Percentiles rank a stretch among this genome's conserved stretches.
Evolutionary conservation across 1,140 invertebrate genomes (phyloP).

Genomic region (Drosophila sechellia): DNA sequence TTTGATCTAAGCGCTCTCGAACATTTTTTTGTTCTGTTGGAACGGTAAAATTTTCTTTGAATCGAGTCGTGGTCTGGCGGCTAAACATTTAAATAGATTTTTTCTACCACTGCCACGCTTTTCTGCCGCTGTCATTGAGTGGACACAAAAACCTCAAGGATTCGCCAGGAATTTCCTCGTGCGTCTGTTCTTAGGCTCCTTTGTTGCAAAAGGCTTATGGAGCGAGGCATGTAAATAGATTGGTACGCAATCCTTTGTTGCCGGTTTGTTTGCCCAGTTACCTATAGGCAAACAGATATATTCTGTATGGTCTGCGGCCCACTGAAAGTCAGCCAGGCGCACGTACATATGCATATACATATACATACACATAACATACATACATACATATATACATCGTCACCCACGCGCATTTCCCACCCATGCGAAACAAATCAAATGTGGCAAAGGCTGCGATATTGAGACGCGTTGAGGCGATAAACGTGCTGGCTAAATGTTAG

Average conservation of each 20-base stretch:
- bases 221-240: slow-evolving; percentile 29
- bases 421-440: slow-evolving; percentile 62
- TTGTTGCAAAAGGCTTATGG: slow-evolving; percentile 22
- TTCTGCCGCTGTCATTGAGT: slow-evolving; percentile 27
- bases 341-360: background rate
- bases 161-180: background rate
- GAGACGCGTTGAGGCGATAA: slow-evolving; percentile 54
- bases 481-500: slow-evolving; percentile 66
- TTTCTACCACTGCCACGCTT: slow-evolving; percentile 12
- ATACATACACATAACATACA: background rate
- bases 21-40: slow-evolving; percentile 31
- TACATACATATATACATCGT: background rate
- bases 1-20: slow-evolving; percentile 40
- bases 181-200: background rate
- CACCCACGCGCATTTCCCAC: slow-evolving; percentile 10
- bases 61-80: slow-evolving; percentile 5
- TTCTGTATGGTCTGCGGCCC: slow-evolving; percentile 14
- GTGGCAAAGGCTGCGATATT: slow-evolving; percentile 40
- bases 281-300: slow-evolving; percentile 12
- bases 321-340: slow-evolving; percentile 41
- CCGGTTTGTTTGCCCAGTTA: slow-evolving; percentile 14
- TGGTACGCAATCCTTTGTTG: slow-evolving; percentile 9
- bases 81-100: slow-evolving; percentile 49
- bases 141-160: slow-evolving; percentile 30
- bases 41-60: slow-evolving; percentile 7